Base-by-base conservation (phyloP, 2,113 vertebrate genomes). In the Chaenogobius annularis region DNA sequence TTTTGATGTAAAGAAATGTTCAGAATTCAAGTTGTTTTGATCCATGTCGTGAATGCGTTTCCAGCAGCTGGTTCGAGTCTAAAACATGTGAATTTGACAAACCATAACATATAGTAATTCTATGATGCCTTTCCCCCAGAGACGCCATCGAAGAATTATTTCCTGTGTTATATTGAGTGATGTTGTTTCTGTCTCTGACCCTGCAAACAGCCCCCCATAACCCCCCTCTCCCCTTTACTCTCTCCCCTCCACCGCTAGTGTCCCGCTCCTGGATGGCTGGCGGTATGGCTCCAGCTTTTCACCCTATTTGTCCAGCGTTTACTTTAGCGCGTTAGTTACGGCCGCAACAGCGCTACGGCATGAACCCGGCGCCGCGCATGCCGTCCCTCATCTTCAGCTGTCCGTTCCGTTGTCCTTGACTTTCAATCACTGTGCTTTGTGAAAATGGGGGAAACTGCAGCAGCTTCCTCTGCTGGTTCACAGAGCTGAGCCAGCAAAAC, bases 261-360 rank as follows among this genome's bases (percentile, higher is more conserved):
- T 98, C 96, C 89, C 96, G 94, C 90, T 98, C 97, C 95, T 98
- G 97, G 96, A 99, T 98, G 96, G 94, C 96, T 95, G 96, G 95
- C 94, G 96, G 96, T 99, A 98, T 95, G 97, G 93, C 95, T 95
- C 95, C 90, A 91, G 95, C 92, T 96, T 95, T 91, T 91, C 93
- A 54, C 90, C 72, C 83, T 64, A 59, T 65, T 80, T 77, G 7
- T 75, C 73, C 31, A 37, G 19, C 15, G 40, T 63, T 63, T 43
- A 63, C 43, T 63, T 3, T 31, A 15, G 37, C 37, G 8, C 40
- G 37, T 63, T 63, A 61, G 17, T 75, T 58, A 54, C 54, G 47
- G 82, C 71, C 72, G 80, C 75, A 20, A 15, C 80, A 72, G 75
- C 66, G 20, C n/a, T 75, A 81, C 86, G 79, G 89, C 89, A 91